Percentiles rank a stretch among this genome's conserved stretches.
phyloP scores from a whole-genome alignment of 2,888 invertebrate genomes.

The Alviniconcha strummeri region DNA sequence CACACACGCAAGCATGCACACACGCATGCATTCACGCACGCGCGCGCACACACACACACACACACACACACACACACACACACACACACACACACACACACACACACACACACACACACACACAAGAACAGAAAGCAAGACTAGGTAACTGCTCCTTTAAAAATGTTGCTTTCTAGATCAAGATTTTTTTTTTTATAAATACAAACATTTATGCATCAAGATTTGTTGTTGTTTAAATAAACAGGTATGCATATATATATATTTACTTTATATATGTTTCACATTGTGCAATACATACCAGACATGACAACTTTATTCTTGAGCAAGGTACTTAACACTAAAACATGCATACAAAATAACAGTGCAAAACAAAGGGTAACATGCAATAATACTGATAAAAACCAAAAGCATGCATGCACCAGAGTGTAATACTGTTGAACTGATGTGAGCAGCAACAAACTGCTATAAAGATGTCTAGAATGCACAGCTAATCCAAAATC shows the following conservation, averaged over 20 bases:
- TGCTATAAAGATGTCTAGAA: not conserved
- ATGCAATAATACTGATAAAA: not conserved
- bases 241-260: not conserved
- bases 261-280: not conserved
- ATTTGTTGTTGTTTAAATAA: not conserved
- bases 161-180: too few species aligned
- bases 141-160: too few species aligned
- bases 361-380: not conserved
- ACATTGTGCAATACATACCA: not conserved
- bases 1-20: not conserved
- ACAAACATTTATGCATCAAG: too few species aligned
- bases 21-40: not conserved
- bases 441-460: not conserved
- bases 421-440: not conserved
- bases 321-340: not conserved
- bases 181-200: too few species aligned
- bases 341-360: not conserved
- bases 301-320: too few species aligned
- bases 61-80: not conserved
- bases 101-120: conserved; percentile 7
- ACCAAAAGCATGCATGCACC: not conserved
- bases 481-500: too few species aligned
- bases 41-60: not conserved
- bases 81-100: conserved; percentile 15
- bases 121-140: not conserved